Percentiles rank a stretch among this genome's conserved stretches.
Evolutionary conservation across 2,113 vertebrate species (phyloP).

Genomic region (Pycnonotus jocosus): DNA sequence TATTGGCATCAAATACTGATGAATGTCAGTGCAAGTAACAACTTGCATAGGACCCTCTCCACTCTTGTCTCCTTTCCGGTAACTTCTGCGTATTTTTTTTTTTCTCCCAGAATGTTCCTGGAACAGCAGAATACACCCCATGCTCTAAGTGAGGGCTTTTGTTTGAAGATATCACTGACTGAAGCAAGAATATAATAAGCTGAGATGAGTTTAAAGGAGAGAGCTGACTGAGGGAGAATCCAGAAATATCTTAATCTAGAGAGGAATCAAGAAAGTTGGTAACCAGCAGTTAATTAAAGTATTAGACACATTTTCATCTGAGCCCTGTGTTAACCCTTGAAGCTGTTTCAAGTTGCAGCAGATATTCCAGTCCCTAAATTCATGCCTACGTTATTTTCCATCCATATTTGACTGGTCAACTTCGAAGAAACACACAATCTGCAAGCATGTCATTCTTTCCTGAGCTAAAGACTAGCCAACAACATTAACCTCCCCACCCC

Average conservation of each 20-base stretch:
- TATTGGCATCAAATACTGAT: background rate
- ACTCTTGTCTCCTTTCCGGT: background rate
- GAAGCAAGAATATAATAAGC: background rate
- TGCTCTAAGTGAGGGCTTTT: background rate
- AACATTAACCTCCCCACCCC: background rate
- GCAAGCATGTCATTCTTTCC: background rate
- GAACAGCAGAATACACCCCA: background rate
- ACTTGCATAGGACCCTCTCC: background rate
- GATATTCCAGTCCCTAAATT: background rate
- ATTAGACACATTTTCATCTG: background rate
- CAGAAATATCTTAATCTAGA: background rate
- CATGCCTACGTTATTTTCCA: background rate
- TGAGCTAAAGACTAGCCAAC: background rate
- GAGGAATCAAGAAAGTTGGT: background rate
- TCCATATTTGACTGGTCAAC: background rate
- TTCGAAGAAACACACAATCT: background rate
- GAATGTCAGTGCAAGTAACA: background rate
- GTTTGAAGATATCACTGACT: background rate
- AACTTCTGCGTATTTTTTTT: background rate
- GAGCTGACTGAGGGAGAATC: background rate
- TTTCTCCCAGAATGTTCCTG: background rate
- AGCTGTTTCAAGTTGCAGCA: background rate
- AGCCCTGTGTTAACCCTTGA: background rate
- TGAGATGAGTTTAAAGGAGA: background rate
- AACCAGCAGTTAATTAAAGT: background rate